Evolutionary conservation across 2,113 vertebrate genomes (phyloP).

Genomic region (Ploceus nigricollis): DNA sequence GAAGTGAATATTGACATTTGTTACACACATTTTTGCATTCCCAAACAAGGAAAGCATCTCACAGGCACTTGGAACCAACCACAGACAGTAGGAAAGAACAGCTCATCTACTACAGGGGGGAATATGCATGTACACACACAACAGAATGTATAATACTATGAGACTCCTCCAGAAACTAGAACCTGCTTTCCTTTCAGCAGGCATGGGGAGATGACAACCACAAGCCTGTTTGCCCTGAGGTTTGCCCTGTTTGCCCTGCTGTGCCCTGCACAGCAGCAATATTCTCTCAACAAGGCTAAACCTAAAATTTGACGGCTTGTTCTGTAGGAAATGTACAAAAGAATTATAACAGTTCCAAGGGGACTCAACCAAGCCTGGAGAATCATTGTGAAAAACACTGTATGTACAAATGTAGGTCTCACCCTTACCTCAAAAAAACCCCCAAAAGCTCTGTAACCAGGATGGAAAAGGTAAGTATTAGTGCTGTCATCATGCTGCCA

Average conservation of each 20-base stretch:
- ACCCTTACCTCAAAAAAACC: accelerated
- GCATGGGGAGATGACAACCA: neutral
- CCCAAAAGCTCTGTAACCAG: neutral
- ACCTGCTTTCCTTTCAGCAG: neutral
- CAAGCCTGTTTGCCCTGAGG: neutral
- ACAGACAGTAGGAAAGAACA: neutral
- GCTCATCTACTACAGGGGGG: neutral
- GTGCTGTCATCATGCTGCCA: neutral
- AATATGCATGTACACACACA: neutral
- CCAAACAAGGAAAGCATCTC: neutral
- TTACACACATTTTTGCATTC: neutral
- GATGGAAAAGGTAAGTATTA: neutral
- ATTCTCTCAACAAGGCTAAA: neutral
- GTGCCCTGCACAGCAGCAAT: neutral
- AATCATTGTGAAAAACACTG: neutral
- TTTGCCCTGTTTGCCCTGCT: too few species aligned
- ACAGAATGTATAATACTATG: accelerated
- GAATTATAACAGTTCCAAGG: neutral
- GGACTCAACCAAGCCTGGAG: neutral
- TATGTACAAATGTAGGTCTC: neutral
- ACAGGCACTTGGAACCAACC: neutral
- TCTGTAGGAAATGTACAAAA: neutral
- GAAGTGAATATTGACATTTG: neutral
- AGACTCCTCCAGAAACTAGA: neutral
- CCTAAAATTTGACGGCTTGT: neutral